Percentiles rank a stretch among this genome's conserved stretches.
These are phyloP conservation scores for Fissipunctia ypsillon DNA, from an alignment of 2,888 invertebrate species.

Conservation along the genomic window DNA sequence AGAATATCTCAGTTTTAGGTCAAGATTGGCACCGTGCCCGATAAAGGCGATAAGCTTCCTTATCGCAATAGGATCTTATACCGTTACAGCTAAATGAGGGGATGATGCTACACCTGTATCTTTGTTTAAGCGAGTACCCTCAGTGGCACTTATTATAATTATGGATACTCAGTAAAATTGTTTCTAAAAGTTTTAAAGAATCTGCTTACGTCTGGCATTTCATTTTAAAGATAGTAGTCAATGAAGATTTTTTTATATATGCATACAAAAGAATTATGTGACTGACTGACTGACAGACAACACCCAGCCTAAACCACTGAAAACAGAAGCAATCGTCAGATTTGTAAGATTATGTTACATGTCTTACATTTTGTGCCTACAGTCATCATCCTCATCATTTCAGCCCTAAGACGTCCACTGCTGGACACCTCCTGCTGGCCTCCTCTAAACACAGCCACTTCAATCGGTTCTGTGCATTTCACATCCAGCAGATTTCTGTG, in stretches of 20 bases:
- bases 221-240: neutral
- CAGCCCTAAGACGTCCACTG: neutral
- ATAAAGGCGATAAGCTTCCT: slow-evolving; percentile 10
- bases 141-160: neutral
- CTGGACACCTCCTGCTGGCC: too few species aligned
- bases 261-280: too few species aligned
- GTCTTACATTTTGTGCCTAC: too few species aligned
- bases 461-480: too few species aligned
- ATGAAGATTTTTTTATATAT: neutral
- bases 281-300: too few species aligned
- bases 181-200: neutral
- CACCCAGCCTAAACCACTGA: neutral
- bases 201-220: neutral
- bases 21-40: slow-evolving; percentile 30
- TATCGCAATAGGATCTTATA: slow-evolving; percentile 27
- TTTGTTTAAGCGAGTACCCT: neutral
- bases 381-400: neutral
- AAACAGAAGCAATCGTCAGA: neutral
- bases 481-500: too few species aligned
- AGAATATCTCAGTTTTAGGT: neutral
- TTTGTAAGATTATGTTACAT: neutral
- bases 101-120: slow-evolving; percentile 25
- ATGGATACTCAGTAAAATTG: neutral
- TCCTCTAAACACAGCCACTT: too few species aligned
- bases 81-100: slow-evolving; percentile 16